Conservation (phyloP, 2,797 vertebrate species). For the Schizopygopsis pylzovi region DNA sequence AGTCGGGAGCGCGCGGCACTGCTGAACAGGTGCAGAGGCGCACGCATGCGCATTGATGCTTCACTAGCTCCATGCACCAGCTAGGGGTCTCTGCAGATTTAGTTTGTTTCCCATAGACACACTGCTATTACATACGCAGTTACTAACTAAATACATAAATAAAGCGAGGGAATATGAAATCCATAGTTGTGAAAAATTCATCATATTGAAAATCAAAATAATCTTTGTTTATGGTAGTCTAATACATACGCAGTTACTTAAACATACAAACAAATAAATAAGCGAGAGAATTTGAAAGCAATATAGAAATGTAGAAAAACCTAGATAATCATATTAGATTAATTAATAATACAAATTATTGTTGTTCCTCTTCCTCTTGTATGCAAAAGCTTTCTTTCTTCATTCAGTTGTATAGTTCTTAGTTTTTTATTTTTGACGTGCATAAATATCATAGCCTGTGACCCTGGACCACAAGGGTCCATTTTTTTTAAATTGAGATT, state of each 20-base stretch:
- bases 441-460: background rate
- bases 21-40: constrained; percentile 62
- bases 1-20: constrained; percentile 57
- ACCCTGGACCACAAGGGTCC: background rate
- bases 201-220: background rate
- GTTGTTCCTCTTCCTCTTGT: too few relatives aligned
- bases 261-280: background rate
- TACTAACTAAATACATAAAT: background rate
- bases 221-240: background rate
- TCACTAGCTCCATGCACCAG: background rate
- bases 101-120: constrained; percentile 12
- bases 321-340: background rate
- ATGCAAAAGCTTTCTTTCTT: background rate
- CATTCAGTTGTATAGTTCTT: background rate
- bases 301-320: background rate
- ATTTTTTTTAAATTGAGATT: background rate
- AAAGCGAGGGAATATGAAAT: background rate
- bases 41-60: constrained; percentile 52
- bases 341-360: too few relatives aligned
- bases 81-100: constrained; percentile 30
- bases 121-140: background rate
- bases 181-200: background rate
- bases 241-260: background rate
- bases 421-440: background rate
- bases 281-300: background rate